A percentile compares a stretch with the other conserved stretches of the same genome.
These are phyloP conservation scores for Apodemia mormo DNA, from an alignment of 2,888 invertebrate species.

Conservation along the genomic window DNA sequence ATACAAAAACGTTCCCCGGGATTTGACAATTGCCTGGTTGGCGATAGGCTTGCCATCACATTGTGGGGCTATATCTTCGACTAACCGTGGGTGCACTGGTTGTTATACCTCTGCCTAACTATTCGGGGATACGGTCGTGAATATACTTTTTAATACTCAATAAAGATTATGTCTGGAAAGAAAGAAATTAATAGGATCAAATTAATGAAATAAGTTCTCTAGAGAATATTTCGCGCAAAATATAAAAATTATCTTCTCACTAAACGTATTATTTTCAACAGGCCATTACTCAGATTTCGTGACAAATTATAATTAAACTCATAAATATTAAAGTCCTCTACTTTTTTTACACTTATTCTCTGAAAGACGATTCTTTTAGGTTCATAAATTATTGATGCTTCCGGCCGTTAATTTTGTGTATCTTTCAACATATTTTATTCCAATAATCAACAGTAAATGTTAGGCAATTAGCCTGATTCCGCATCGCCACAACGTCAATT, in stretches of 20 bases:
- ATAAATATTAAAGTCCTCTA: neutral
- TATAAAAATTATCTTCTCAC: neutral
- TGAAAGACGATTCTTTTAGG: neutral
- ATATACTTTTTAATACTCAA: too few relatives aligned
- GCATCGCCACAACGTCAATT: constrained; percentile 51
- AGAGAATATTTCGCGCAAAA: neutral
- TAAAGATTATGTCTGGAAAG: too few relatives aligned
- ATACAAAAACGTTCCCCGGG: too few relatives aligned
- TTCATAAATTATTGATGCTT: constrained; percentile 20
- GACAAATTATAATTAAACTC: constrained; percentile 16
- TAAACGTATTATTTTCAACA: constrained; percentile 6
- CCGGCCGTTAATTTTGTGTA: constrained; percentile 26
- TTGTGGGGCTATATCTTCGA: too few relatives aligned
- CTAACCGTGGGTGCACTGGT: too few relatives aligned
- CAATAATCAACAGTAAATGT: constrained; percentile 36
- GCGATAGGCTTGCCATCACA: too few relatives aligned
- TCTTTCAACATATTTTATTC: constrained; percentile 43
- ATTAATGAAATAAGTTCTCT: neutral
- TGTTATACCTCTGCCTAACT: too few relatives aligned
- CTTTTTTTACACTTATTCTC: constrained; percentile 1
- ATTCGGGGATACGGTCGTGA: too few relatives aligned
- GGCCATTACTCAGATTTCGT: constrained; percentile 4
- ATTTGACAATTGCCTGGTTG: too few relatives aligned
- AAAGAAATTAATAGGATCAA: neutral
- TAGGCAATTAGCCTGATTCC: constrained; percentile 37